phyloP scores from a whole-genome alignment of 2,888 invertebrate species.

The Epicampocera succincta region DNA sequence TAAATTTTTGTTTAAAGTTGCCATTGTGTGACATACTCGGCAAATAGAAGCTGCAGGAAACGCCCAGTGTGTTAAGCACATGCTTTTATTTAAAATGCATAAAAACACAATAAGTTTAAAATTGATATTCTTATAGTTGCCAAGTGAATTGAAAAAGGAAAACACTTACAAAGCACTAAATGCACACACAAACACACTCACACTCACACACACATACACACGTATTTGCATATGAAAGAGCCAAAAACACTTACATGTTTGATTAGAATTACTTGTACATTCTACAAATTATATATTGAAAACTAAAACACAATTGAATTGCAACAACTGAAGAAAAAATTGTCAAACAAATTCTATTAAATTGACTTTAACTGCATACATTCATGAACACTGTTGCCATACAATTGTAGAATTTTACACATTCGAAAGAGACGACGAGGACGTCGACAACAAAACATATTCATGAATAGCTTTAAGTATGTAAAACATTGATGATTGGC shows the following conservation, averaged over 20 bases:
- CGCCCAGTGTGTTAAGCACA: constrained; percentile 23
- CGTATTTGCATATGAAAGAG: background rate
- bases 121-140: constrained; percentile 47
- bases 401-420: constrained; percentile 33
- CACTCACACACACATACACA: too few relatives aligned
- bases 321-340: constrained; percentile 17
- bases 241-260: constrained; percentile 47
- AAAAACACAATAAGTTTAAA: constrained; percentile 53
- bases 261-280: constrained; percentile 43
- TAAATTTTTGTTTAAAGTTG: background rate
- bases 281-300: constrained; percentile 56
- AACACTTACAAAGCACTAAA: constrained; percentile 22
- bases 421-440: constrained; percentile 16
- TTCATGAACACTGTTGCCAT: constrained; percentile 27
- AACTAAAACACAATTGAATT: constrained; percentile 53
- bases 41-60: constrained; percentile 1
- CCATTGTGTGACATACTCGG: background rate
- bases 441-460: constrained; percentile 42
- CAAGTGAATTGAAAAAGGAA: constrained; percentile 34
- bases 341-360: constrained; percentile 45
- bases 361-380: constrained; percentile 57
- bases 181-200: too few relatives aligned
- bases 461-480: constrained; percentile 53
- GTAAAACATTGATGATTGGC: constrained; percentile 65
- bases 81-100: constrained; percentile 30